Percentiles rank a stretch among this genome's conserved stretches.
These are phyloP conservation scores for Tonatia bakeri DNA, from an alignment of 2,113 vertebrate species.

Conservation along the genomic window DNA sequence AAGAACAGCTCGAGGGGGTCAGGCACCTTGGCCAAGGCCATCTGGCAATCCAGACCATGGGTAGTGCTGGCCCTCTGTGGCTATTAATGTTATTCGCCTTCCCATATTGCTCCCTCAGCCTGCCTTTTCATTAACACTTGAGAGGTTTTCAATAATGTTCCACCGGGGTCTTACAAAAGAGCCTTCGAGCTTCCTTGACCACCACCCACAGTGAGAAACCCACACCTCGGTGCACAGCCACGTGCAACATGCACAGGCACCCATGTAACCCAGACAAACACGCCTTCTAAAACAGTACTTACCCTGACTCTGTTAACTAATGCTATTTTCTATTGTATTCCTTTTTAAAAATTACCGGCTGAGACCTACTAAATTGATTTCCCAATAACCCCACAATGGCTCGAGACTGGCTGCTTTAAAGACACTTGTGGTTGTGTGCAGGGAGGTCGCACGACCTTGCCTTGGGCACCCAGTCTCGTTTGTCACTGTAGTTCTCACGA, in stretches of 20 bases:
- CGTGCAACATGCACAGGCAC: fast-evolving
- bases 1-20: background rate
- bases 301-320: background rate
- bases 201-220: background rate
- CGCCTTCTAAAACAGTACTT: background rate
- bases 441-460: background rate
- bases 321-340: background rate
- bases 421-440: background rate
- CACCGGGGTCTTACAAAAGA: background rate
- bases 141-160: background rate
- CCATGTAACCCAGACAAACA: background rate
- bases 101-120: background rate
- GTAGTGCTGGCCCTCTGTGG: background rate
- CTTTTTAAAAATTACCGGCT: background rate
- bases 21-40: background rate
- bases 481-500: background rate
- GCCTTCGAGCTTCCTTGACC: background rate
- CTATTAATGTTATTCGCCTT: background rate
- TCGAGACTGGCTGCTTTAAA: background rate
- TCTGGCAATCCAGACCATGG: background rate
- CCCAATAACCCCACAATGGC: background rate
- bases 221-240: background rate
- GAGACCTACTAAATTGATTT: background rate
- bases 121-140: background rate
- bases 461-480: background rate